Evolutionary conservation across 2,113 vertebrate species (phyloP).

Genomic region (Sporophila hypoxantha): DNA sequence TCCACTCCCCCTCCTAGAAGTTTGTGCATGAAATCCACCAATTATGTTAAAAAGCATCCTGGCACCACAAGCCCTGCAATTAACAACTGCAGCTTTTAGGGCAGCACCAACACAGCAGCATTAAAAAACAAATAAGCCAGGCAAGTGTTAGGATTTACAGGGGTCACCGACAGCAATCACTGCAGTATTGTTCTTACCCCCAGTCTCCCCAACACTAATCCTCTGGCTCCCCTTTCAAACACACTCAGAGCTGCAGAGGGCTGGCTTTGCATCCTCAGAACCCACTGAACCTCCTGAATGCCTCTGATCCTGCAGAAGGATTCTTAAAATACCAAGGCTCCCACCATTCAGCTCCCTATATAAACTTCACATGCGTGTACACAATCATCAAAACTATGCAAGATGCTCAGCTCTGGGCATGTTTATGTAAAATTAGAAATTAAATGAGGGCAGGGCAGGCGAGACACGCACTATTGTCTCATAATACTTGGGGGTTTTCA

Average conservation of each 20-base stretch:
- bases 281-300: neutral
- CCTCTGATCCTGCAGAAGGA: neutral
- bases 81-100: constrained; percentile 52
- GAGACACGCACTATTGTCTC: neutral
- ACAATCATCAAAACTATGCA: neutral
- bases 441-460: neutral
- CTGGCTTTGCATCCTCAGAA: neutral
- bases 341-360: neutral
- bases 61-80: constrained; percentile 44
- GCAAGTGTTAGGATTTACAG: constrained; percentile 40
- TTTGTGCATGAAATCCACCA: constrained; percentile 50
- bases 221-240: constrained; percentile 12
- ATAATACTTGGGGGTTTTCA: neutral
- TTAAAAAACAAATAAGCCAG: constrained; percentile 44
- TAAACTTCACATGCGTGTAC: neutral
- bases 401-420: neutral
- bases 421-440: neutral
- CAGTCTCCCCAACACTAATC: constrained; percentile 17
- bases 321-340: neutral
- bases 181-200: neutral
- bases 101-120: constrained; percentile 42
- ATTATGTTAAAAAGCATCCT: constrained; percentile 53
- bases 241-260: neutral
- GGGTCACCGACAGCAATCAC: constrained; percentile 28
- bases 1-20: constrained; percentile 36